Evolutionary conservation across 2,797 vertebrate genomes (phyloP).

Genomic region (Phoeniculus purpureus): DNA sequence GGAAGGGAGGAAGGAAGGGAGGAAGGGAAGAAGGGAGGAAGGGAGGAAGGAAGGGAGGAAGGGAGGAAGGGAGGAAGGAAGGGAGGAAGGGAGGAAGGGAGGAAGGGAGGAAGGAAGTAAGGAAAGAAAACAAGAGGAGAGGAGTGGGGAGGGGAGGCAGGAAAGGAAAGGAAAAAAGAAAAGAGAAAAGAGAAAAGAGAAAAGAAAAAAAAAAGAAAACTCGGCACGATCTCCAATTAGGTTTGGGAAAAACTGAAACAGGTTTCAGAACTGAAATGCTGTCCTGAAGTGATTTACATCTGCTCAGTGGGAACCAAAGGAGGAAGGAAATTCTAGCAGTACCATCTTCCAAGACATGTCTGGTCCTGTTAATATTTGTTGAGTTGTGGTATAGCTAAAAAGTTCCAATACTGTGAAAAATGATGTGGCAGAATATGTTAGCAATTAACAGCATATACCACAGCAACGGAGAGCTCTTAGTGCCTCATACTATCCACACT

Average conservation of each 20-base stretch:
- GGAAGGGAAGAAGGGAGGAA: no score
- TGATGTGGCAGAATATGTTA: slow-evolving; percentile 62
- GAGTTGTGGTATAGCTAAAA: slow-evolving; percentile 58
- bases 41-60: no score
- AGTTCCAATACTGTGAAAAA: slow-evolving; percentile 51
- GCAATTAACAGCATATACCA: slow-evolving; percentile 62
- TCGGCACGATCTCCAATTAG: slow-evolving; percentile 41
- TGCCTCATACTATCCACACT: slow-evolving; percentile 43
- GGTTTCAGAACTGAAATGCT: slow-evolving; percentile 48
- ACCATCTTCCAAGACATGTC: slow-evolving; percentile 55
- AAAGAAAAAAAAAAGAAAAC: slow-evolving; percentile 1
- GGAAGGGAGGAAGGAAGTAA: no score
- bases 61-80: no score
- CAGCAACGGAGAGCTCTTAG: slow-evolving; percentile 54
- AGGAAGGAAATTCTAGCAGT: slow-evolving; percentile 48
- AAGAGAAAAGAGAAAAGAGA: no score
- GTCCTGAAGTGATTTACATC: slow-evolving; percentile 56
- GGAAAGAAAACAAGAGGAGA: no score
- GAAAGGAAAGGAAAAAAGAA: no score
- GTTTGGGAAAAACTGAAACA: slow-evolving; percentile 60
- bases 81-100: no score
- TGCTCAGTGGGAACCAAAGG: slow-evolving; percentile 59
- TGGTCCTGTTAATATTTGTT: slow-evolving; percentile 59
- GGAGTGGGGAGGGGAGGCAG: no score
- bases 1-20: no score